Base-by-base conservation (phyloP, 2,888 invertebrate species). In the Argyra leucocephala region DNA sequence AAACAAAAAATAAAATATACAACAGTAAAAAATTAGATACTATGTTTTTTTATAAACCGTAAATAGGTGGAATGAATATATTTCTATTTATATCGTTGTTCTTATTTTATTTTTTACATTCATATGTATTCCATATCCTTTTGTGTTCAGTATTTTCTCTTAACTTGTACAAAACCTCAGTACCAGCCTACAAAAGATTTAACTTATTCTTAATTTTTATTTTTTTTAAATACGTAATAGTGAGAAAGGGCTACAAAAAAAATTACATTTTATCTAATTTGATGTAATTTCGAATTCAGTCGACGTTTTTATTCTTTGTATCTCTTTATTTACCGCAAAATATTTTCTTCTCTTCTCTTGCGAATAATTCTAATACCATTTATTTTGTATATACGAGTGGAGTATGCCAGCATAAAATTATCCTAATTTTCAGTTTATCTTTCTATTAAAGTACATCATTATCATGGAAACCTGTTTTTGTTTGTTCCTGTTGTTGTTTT, bases 301-400 rank as follows among this genome's bases (percentile, higher is more conserved):
- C 48, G 12, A 15, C 48, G 48, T 48, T 48, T 48, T 48, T 5
- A 48, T 48, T 48, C 48, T 18, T 48, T 48, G 48, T 48, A 18
- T 48, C 48, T 48, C 48, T 48, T 48, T 48, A 48, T 48, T 48
- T 48, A 48, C 48, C 48, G 48, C 48, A 48, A 48, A 48, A 48
- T 3, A 5, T 18, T 48, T n/a, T 48, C 7, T 48, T 48, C 3
- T 48, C 18, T 48, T 3, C 5, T 31, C 6, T 31, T 31, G n/a
- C n/a, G n/a, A n/a, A n/a, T n/a, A n/a, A n/a, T n/a, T n/a, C n/a
- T n/a, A n/a, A n/a, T n/a, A n/a, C n/a, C n/a, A n/a, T 31, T 31
- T 31, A 7, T 31, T 31, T 31, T 31, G 31, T 31, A 31, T 31
- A 7, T n/a, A n/a, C n/a, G n/a, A n/a, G n/a, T n/a, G 12, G 12